Evolutionary conservation across 2,113 vertebrate genomes (phyloP), one percentile per base, ranked within the genome.

Genomic region (Microtus montanus): DNA sequence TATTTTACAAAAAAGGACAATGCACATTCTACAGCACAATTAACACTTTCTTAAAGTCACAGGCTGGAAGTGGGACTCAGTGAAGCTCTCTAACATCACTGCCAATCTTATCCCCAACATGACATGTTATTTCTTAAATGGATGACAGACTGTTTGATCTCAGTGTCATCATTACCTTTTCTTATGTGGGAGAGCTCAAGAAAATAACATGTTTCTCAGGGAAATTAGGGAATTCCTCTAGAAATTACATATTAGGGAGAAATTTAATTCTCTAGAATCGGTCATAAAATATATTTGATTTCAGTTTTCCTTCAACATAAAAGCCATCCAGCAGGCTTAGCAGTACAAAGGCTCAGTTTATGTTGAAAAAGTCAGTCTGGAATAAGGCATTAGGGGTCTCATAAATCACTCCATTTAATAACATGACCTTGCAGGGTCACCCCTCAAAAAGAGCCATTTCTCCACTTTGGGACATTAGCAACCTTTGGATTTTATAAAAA

Each of bases 401-500:
- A 1, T 58, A 92, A 88, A 58, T 96, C 83, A 95, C 38, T 78
- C 54, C 78, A 47, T 78, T 89, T 92, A 97, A 68, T 95, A 80
- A 90, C 54, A 2, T 96, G 90, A 92, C 7, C 92, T 91, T 88
- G 79, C 15, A 47, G 17, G 77, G 54, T 90, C 70, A 95, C 58
- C 17, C 35, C 91, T 96, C 22, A 92, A 78, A 88, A 94, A 95
- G 52, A 93, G 64, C 64, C 2, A 80, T 66, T 92, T 94, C 28
- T 71, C 61, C 30, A 66, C 58, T 70, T 47, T 94, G 44, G 35
- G 88, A 89, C 35, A 47, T 3, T 19, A 85, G 68, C 70, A 87
- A 96, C 52, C 54, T 95, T 94, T 66, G 90, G 14, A 89, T 61
- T 94, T 94, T 89, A 92, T n/a, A 84, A 79, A 89, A 93, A 68